Percentiles rank a stretch among this genome's conserved stretches.
phyloP scores from a whole-genome alignment of 2,113 vertebrate genomes.

The Mixornis gularis region DNA sequence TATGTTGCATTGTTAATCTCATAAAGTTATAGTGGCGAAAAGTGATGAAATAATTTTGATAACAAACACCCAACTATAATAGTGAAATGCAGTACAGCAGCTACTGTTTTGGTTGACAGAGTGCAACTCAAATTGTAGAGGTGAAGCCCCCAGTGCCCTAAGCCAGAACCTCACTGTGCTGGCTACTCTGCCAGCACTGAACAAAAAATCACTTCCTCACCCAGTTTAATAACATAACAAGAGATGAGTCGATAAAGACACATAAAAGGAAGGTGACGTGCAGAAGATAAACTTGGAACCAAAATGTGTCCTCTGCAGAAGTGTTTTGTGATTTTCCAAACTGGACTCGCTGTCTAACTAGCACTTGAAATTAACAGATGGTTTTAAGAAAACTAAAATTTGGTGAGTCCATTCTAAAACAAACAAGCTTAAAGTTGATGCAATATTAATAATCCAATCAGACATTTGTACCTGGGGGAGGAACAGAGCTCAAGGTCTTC shows the following conservation, averaged over 20 bases:
- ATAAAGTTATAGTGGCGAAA: neutral
- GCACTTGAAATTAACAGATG: neutral
- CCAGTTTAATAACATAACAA: neutral
- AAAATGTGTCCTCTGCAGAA: neutral
- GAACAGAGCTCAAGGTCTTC: slow-evolving; percentile 61
- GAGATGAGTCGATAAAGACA: neutral
- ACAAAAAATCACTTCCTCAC: neutral
- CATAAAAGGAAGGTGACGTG: neutral
- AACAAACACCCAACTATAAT: neutral
- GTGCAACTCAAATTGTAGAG: neutral
- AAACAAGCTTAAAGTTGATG: slow-evolving; percentile 56
- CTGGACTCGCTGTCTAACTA: neutral
- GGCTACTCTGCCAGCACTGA: neutral
- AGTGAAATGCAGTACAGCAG: neutral
- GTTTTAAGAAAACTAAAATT: slow-evolving; percentile 38
- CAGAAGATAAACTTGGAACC: neutral
- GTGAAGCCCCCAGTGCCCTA: neutral
- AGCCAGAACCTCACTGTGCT: neutral
- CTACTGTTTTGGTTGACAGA: neutral
- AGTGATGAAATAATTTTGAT: neutral
- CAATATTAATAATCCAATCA: slow-evolving; percentile 69
- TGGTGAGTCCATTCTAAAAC: slow-evolving; percentile 19
- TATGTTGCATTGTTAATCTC: neutral
- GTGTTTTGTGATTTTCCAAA: neutral
- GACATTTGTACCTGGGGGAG: slow-evolving; percentile 53